These are phyloP conservation scores for Lobophora halterata DNA, from an alignment of 2,888 invertebrate species.

Conservation along the genomic window DNA sequence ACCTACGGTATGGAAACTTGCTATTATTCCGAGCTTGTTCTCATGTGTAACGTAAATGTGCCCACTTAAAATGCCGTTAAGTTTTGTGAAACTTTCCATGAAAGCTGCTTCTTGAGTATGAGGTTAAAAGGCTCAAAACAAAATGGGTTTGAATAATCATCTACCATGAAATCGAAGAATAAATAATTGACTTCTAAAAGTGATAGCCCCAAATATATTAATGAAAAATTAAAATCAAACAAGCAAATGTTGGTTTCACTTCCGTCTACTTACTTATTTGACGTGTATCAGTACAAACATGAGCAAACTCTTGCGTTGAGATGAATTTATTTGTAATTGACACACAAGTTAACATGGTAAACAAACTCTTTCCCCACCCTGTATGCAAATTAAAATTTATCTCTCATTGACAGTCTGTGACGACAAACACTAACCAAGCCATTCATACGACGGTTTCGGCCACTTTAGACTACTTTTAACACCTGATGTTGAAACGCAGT, in stretches of 20 bases:
- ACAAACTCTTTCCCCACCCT: conserved; percentile 26
- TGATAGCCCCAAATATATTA: conserved; percentile 12
- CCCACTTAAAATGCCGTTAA: conserved; percentile 43
- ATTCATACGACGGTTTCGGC: conserved; percentile 41
- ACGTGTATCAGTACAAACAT: conserved; percentile 23
- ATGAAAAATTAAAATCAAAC: conserved; percentile 28
- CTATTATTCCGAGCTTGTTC: conserved; percentile 35
- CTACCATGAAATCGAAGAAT: conserved; percentile 8
- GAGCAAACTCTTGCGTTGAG: conserved; percentile 28
- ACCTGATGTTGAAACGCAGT: conserved; percentile 36
- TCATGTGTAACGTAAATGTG: conserved; percentile 36
- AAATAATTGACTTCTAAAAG: conserved; percentile 9
- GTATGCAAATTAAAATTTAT: conserved; percentile 36
- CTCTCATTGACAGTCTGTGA: conserved; percentile 40
- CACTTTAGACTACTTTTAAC: conserved; percentile 26
- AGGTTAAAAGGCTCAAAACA: conserved; percentile 34
- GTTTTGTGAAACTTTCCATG: conserved; percentile 41
- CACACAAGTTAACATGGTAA: conserved; percentile 26
- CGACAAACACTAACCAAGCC: conserved; percentile 35
- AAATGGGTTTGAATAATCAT: conserved; percentile 31
- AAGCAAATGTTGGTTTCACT: conserved; percentile 35
- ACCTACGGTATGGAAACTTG: conserved; percentile 20
- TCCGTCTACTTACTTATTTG: conserved; percentile 31
- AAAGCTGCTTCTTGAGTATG: conserved; percentile 34
- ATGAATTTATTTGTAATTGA: conserved; percentile 30